phyloP scores from a whole-genome alignment of 2,888 invertebrate species.

The Yponomeuta sedellus region DNA sequence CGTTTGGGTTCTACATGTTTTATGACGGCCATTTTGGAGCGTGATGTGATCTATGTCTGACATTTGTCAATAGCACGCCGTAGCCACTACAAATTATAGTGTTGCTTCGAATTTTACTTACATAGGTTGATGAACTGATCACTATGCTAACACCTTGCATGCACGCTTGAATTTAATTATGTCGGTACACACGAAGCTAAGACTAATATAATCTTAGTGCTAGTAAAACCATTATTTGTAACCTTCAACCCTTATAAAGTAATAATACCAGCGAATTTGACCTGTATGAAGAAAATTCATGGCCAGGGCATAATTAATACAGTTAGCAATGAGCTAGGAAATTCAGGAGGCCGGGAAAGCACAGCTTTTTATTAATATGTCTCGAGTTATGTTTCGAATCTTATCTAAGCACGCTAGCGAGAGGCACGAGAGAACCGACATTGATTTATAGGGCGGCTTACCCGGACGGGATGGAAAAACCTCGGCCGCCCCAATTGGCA shows the following conservation, averaged over 20 bases:
- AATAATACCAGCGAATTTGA: not conserved
- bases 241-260: not conserved
- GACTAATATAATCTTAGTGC: not conserved
- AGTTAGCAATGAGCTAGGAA: not conserved
- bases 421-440: conserved; percentile 8
- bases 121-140: no score
- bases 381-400: conserved; percentile 1
- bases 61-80: no score
- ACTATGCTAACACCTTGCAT: no score
- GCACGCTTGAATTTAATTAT: no score
- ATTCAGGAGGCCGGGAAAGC: not conserved
- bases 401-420: conserved; percentile 9
- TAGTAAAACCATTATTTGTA: not conserved
- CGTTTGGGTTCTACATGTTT: no score
- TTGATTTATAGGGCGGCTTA: conserved; percentile 11
- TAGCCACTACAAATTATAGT: no score
- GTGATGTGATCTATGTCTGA: no score
- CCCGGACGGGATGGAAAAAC: conserved; percentile 5
- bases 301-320: not conserved
- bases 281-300: not conserved
- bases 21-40: no score
- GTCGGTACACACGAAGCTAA: not conserved
- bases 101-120: no score
- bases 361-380: not conserved
- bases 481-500: not conserved